Percentiles rank a stretch among this genome's conserved stretches.
phyloP scores from a whole-genome alignment of 2,113 vertebrate species.

The Haemorhous mexicanus region DNA sequence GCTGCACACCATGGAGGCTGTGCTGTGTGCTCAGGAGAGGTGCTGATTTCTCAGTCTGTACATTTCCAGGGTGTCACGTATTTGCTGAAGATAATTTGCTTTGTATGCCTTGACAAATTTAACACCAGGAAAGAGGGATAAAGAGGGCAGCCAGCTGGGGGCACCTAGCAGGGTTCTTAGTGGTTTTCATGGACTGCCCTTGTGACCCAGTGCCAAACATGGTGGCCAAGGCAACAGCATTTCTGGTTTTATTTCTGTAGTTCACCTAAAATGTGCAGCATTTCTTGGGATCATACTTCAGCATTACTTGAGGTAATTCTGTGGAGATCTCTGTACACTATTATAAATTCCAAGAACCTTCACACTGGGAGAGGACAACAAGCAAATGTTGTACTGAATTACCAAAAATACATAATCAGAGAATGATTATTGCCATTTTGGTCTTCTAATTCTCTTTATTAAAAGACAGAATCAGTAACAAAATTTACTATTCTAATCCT shows the following conservation, averaged over 20 bases:
- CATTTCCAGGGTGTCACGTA: not conserved
- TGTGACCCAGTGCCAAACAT: not conserved
- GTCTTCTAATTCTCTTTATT: not conserved
- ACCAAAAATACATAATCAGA: not conserved
- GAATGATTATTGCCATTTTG: not conserved
- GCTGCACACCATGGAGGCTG: not conserved
- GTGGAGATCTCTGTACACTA: not conserved
- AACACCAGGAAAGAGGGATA: not conserved
- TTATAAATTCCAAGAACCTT: not conserved
- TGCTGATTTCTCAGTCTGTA: not conserved
- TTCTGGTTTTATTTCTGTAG: not conserved
- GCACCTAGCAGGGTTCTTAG: not conserved
- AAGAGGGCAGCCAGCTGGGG: not conserved
- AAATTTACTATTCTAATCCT: not conserved
- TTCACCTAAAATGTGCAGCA: not conserved
- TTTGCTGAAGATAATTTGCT: not conserved
- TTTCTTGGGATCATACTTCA: not conserved
- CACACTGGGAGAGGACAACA: not conserved
- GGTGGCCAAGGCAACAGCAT: not conserved
- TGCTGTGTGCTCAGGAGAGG: not conserved
- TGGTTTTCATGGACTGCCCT: not conserved
- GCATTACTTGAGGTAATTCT: not conserved
- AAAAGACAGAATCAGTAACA: not conserved
- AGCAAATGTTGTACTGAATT: not conserved
- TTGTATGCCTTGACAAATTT: not conserved